Evolutionary conservation across 2,113 vertebrate genomes (phyloP), one percentile per base, ranked within the genome.

Genomic region (Lycaon pictus): DNA sequence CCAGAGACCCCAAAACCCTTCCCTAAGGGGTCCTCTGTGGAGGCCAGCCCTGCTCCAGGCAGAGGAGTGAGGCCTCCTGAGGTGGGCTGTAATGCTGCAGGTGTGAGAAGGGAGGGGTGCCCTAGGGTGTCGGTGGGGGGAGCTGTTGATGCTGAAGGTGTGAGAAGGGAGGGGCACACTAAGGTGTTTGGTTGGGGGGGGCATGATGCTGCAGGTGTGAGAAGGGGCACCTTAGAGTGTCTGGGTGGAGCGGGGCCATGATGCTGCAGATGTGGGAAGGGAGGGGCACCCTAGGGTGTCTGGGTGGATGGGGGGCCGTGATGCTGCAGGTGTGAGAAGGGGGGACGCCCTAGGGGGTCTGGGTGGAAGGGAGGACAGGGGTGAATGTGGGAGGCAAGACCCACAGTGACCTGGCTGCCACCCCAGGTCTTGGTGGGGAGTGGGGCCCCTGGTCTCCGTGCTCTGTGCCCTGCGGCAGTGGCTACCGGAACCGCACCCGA

Each of bases 381-480:
- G n/a, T 53, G 71, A 23, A 29, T 9, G 1, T 83, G 23, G 89
- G 23, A 93, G 69, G 3, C 10, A 15, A 11, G 51, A 13, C 37
- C 80, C 62, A 8, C 3, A 2, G 29, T 55, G 65, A 58, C 58
- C 60, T 60, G 48, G 6, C 0, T 55, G 12, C 63, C 23, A 53
- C 16, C 60, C 3, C 95, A 99, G 99, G 98, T 29, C 79, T 98
- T 0, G 98, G 97, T 86, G 98, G 98, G 29, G 98, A 99, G 0
- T 99, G 99, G 99, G 98, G 98, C 1, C 60, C 95, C 0, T 99
- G 99, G 99, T 99, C 99, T 0, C 95, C 96, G 8, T 99, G 99
- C 96, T 99, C 99, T 0, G 99, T 99, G 67, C 98, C 99, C 11
- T 99, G 99, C 17, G 99, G 99, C 5, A 99, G 99, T 0, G 99